Evolutionary conservation across 2,888 invertebrate species (phyloP).

Genomic region (Mellilla xanthometata): DNA sequence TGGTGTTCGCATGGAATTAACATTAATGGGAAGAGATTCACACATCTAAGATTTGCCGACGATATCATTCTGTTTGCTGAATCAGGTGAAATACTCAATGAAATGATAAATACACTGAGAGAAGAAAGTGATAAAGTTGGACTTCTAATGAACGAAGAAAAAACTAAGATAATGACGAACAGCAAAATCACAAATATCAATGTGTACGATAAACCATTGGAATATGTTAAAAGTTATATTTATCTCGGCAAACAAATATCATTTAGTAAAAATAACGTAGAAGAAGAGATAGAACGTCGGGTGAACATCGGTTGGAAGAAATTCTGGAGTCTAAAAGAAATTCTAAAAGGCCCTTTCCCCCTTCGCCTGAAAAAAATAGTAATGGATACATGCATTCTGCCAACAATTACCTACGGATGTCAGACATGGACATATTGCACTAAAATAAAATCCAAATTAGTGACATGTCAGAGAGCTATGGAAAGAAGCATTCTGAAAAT

Average conservation of each 20-base stretch:
- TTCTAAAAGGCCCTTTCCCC: background rate
- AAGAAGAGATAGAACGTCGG: background rate
- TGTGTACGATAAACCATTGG: no score
- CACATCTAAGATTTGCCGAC: background rate
- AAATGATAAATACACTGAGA: background rate
- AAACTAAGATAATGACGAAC: no score
- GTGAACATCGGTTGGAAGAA: background rate
- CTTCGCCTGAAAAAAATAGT: background rate
- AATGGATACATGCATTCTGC: background rate
- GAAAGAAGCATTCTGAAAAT: no score
- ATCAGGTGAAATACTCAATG: background rate
- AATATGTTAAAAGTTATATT: no score
- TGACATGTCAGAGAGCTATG: no score
- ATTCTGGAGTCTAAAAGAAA: background rate
- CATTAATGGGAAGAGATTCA: background rate
- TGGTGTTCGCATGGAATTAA: background rate
- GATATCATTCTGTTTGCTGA: background rate
- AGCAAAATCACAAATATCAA: no score
- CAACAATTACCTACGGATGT: background rate
- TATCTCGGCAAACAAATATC: background rate
- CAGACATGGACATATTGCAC: background rate
- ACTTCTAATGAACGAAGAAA: no score
- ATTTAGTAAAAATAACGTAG: background rate
- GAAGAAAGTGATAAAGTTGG: background rate
- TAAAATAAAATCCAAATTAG: no score